A percentile compares a stretch with the other conserved stretches of the same genome.
phyloP scores from a whole-genome alignment of 2,888 invertebrate genomes.

The Perizoma flavofasciatum region DNA sequence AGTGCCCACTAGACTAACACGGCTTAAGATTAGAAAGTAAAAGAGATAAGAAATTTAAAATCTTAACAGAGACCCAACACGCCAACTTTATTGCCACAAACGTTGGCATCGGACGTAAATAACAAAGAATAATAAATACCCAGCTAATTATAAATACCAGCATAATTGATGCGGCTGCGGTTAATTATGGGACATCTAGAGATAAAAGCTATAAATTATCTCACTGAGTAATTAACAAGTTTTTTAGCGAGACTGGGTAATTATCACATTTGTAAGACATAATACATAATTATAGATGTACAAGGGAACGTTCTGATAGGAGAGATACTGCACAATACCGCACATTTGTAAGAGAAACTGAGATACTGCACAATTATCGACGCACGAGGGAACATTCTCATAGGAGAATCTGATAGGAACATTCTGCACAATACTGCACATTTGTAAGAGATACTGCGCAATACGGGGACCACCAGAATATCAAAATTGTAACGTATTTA shows the following conservation, averaged over 20 bases:
- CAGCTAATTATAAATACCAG: constrained; percentile 29
- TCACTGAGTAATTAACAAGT: constrained; percentile 13
- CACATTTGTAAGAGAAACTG: no score
- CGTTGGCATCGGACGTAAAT: constrained; percentile 31
- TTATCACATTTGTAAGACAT: constrained; percentile 26
- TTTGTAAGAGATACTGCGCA: no score
- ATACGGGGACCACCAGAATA: no score
- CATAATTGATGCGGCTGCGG: constrained; percentile 17
- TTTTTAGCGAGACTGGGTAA: constrained; percentile 16
- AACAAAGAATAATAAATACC: constrained; percentile 21
- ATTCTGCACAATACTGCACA: no score
- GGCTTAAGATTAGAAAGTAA: no score
- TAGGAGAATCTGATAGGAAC: background rate
- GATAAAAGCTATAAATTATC: constrained; percentile 23
- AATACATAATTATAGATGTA: constrained; percentile 13
- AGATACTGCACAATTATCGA: background rate
- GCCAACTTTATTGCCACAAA: background rate
- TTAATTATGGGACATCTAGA: constrained; percentile 20
- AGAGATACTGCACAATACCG: no score
- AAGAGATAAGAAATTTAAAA: background rate
- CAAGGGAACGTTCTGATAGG: constrained; percentile 12
- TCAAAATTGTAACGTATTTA: no score
- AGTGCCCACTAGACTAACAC: no score
- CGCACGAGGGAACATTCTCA: constrained; percentile 9
- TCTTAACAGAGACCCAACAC: background rate